Evolutionary conservation across 2,113 vertebrate genomes (phyloP).

Genomic region (Gallinago jamesoni): DNA sequence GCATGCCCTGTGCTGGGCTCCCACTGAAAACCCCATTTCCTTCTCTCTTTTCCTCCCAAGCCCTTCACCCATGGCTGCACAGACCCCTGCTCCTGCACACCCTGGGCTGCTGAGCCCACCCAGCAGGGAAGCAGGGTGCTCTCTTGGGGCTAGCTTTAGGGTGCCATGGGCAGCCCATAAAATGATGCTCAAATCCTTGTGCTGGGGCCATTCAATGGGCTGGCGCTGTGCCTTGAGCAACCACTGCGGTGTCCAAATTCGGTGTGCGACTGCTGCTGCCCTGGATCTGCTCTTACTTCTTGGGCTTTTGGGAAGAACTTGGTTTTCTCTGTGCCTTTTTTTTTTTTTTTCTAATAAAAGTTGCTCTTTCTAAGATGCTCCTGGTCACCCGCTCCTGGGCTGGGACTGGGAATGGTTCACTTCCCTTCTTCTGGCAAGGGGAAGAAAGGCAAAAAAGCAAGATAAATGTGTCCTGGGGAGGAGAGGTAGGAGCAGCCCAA

Average conservation of each 20-base stretch:
- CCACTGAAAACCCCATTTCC: not conserved
- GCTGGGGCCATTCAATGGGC: not conserved
- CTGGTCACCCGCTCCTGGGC: not conserved
- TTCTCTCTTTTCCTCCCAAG: not conserved
- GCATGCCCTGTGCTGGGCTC: not conserved
- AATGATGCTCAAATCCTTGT: not conserved
- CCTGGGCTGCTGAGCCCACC: not conserved
- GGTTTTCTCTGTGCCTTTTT: not conserved
- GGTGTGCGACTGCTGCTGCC: not conserved
- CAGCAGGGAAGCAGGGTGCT: not conserved
- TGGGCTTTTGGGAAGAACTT: not conserved
- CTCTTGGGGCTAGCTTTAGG: not conserved
- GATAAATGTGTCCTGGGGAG: not conserved
- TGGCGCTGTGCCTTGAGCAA: not conserved
- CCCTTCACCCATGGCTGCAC: not conserved
- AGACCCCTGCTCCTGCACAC: not conserved
- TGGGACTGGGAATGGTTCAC: not conserved
- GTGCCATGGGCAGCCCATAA: not conserved
- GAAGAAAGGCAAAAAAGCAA: rapidly evolving
- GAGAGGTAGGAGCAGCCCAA: not conserved
- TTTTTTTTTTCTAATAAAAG: conserved; percentile 51
- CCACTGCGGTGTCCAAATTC: rapidly evolving
- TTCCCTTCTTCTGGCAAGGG: not conserved
- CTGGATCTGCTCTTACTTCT: not conserved
- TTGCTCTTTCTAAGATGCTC: conserved; percentile 1